phyloP scores from a whole-genome alignment of 2,797 vertebrate species.

The Malurus leucopterus region DNA sequence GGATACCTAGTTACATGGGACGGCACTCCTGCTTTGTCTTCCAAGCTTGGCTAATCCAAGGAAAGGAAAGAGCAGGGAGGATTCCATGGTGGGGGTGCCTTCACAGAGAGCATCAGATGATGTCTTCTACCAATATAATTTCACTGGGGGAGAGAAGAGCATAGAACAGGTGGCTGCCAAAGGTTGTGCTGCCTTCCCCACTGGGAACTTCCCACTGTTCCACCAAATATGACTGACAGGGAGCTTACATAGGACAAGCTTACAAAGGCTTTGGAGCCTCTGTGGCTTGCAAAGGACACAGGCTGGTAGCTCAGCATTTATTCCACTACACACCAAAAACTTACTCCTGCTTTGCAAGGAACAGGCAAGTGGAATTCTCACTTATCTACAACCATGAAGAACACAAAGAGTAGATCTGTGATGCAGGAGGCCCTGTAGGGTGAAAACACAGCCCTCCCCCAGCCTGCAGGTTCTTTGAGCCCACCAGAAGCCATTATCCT shows the following conservation, averaged over 20 bases:
- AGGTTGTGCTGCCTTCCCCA: background rate
- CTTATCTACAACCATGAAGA: background rate
- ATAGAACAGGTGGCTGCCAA: background rate
- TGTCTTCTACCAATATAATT: background rate
- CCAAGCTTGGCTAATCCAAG: background rate
- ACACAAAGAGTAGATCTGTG: background rate
- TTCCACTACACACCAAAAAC: fast-evolving
- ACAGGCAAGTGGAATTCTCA: background rate
- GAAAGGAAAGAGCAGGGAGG: background rate
- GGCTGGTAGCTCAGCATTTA: background rate
- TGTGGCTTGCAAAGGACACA: background rate
- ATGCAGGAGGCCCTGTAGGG: background rate
- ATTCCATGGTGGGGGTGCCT: background rate
- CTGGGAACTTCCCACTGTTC: background rate
- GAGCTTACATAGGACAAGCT: background rate
- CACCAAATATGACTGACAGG: background rate
- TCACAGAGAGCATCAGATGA: background rate
- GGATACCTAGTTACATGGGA: background rate
- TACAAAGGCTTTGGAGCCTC: background rate
- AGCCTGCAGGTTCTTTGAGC: background rate
- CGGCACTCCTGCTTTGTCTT: background rate
- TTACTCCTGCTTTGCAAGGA: background rate
- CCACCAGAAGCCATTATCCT: background rate
- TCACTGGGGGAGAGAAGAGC: background rate
- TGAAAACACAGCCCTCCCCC: background rate